These are phyloP conservation scores for Acinonyx jubatus DNA, from an alignment of 2,113 vertebrate species.

Conservation along the genomic window DNA sequence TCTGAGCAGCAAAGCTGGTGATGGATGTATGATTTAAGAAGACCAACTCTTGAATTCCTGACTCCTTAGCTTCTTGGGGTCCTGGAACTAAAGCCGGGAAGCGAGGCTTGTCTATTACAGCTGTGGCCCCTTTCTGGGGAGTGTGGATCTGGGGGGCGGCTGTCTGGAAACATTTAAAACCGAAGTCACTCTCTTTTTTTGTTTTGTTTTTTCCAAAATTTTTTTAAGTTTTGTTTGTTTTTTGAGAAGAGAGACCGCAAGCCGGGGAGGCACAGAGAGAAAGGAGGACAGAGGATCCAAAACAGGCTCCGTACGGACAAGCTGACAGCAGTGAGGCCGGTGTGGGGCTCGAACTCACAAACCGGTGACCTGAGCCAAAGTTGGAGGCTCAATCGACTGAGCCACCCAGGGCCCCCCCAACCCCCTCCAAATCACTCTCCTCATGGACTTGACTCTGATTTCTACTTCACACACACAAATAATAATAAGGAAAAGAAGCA, in stretches of 20 bases:
- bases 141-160: not conserved
- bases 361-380: no score
- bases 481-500: not conserved
- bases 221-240: no score
- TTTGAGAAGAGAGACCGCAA: no score
- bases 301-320: no score
- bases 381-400: no score
- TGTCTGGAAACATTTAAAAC: not conserved
- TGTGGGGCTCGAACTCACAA: no score
- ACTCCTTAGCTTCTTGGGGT: not conserved
- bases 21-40: not conserved
- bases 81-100: not conserved
- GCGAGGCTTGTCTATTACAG: not conserved
- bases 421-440: not conserved
- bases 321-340: no score
- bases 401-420: no score
- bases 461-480: not conserved
- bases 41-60: not conserved
- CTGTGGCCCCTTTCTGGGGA: not conserved
- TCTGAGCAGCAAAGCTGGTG: not conserved
- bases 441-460: not conserved
- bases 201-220: no score
- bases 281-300: no score
- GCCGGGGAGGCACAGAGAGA: no score
- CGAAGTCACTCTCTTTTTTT: not conserved